phyloP scores from a whole-genome alignment of 2,797 vertebrate species.

The Balearica regulorum region DNA sequence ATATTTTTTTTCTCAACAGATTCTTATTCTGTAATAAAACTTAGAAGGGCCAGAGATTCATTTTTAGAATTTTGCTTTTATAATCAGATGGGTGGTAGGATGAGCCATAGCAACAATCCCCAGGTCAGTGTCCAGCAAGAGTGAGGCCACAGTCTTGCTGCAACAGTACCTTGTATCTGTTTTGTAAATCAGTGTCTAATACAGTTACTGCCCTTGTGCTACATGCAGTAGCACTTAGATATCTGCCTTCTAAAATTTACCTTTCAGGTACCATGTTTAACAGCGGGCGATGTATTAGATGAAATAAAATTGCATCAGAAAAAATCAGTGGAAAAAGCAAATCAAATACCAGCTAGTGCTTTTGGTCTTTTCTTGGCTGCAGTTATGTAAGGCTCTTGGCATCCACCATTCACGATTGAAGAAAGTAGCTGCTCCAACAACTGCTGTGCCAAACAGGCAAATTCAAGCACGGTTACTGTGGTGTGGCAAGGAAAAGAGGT shows the following conservation, averaged over 20 bases:
- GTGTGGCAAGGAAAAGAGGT: not conserved
- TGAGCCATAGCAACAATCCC: not conserved
- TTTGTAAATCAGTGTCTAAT: not conserved
- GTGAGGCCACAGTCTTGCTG: not conserved
- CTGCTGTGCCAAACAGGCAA: not conserved
- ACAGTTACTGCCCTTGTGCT: not conserved
- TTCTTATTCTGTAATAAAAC: not conserved
- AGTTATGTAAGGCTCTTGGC: not conserved
- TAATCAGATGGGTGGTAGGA: not conserved
- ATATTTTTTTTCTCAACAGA: not conserved
- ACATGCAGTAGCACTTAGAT: not conserved
- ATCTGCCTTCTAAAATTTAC: not conserved
- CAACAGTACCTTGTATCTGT: not conserved
- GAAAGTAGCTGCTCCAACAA: not conserved
- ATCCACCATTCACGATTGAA: not conserved
- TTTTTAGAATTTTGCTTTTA: not conserved
- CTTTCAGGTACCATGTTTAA: not conserved
- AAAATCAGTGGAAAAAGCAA: not conserved
- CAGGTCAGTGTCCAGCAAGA: not conserved
- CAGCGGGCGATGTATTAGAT: not conserved
- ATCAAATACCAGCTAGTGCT: not conserved
- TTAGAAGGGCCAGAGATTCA: accelerated
- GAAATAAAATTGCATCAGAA: not conserved
- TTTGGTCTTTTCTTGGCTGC: accelerated
- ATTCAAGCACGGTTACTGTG: not conserved